Evolutionary conservation across 1,140 invertebrate species (phyloP).

Genomic region (Drosophila grimshawi): DNA sequence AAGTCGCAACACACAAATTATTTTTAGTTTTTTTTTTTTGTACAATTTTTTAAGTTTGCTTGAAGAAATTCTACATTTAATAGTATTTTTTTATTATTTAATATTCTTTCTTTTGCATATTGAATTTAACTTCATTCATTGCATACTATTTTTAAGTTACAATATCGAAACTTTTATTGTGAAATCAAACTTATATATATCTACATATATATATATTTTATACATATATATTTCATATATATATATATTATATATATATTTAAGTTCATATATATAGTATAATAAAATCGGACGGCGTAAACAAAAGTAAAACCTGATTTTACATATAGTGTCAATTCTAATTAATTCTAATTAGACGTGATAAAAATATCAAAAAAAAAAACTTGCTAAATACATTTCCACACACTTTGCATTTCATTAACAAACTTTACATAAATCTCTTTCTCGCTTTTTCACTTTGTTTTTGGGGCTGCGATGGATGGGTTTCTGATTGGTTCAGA

Average conservation of each 20-base stretch:
- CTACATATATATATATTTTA: too few relatives aligned
- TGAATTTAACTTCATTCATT: too few relatives aligned
- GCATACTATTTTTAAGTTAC: too few relatives aligned
- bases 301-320: neutral
- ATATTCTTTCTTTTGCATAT: too few relatives aligned
- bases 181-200: too few relatives aligned
- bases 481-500: neutral
- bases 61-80: too few relatives aligned
- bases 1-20: constrained; percentile 32
- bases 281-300: too few relatives aligned
- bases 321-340: neutral
- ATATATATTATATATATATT: too few relatives aligned
- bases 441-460: neutral
- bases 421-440: neutral
- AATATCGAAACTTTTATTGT: too few relatives aligned
- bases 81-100: too few relatives aligned
- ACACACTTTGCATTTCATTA: neutral
- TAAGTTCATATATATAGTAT: too few relatives aligned
- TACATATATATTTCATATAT: too few relatives aligned
- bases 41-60: neutral
- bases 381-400: constrained; percentile 2
- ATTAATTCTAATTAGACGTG: neutral
- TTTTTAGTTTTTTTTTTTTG: neutral
- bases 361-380: neutral
- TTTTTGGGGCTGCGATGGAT: constrained; percentile 19